Evolutionary conservation across 2,888 invertebrate species (phyloP), one percentile per base, ranked within the genome.

Genomic region (Brachyptera putata): DNA sequence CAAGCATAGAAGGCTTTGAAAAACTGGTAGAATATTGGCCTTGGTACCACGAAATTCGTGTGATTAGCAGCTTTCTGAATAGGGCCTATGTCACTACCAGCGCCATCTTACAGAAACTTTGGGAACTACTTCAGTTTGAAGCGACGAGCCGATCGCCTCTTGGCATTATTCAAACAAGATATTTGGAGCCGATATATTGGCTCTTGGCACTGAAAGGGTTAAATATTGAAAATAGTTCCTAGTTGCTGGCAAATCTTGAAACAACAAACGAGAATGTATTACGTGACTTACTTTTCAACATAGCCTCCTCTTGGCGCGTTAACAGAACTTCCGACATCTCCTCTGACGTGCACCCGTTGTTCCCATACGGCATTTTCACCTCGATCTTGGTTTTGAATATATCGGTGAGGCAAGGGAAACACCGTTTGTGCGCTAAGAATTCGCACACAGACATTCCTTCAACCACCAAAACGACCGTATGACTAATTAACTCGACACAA

Each of bases 261-360:
- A 34, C 11, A 34, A 9, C 34, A 5, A 5, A 34, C 34, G 11
- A 34, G 5, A n/a, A n/a, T 14, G 4, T 39, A 39, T 30, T 30
- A 14, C 43, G 5, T 11, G 2, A 59, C 58, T 64, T 64, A 70
- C 70, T 65, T 63, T 64, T n/a, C n/a, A n/a, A 57, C n/a, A 67
- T 24, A 88, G 65, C 75, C 79, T 59, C n/a, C n/a, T 80, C 79
- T 69, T 85, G 85, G 72, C 83, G 83, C 49, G 87, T 87, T 37
- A 92, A 70, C 1, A 93, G 90, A 22, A 91, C 88, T 67, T 86
- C 79, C 4, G 86, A 85, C 43, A 95, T 76, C 73, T 93, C 91
- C 70, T 87, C 84, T 13, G 89, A 80, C 49, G 91, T 79, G 36
- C 85, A 84, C 14, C 85, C 85, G 63, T 84, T 84, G 70, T 88